Percentiles rank a stretch among this genome's conserved stretches.
Conservation (phyloP, 64 coral and sea anemone genomes). For the Pachyseris speciosa region DNA sequence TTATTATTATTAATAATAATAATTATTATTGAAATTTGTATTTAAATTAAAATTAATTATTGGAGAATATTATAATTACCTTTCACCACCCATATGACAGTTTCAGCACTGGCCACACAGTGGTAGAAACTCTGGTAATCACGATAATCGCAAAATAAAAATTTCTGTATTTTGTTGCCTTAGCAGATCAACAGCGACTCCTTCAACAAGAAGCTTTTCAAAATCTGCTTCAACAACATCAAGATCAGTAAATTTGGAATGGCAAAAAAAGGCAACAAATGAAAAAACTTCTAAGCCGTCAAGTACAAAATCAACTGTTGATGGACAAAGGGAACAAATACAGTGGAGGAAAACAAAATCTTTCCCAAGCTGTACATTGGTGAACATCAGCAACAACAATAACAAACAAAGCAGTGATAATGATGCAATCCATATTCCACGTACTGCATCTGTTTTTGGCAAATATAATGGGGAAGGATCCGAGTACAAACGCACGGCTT, state of each 20-base stretch:
- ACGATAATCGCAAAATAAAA: too few relatives aligned
- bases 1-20: too few relatives aligned
- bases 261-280: background rate
- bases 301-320: background rate
- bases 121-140: too few relatives aligned
- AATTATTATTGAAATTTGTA: too few relatives aligned
- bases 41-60: too few relatives aligned
- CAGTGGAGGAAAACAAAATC: conserved; percentile 7
- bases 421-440: background rate
- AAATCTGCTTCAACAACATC: background rate
- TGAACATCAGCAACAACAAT: background rate
- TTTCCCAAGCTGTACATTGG: background rate
- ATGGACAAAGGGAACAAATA: background rate
- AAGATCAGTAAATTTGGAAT: background rate
- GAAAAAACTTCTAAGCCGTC: background rate
- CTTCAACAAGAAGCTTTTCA: background rate
- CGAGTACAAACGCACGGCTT: conserved; percentile 11
- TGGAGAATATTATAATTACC: too few relatives aligned
- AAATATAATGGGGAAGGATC: conserved; percentile 43
- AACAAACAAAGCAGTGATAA: background rate
- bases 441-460: conserved; percentile 71
- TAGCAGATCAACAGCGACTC: background rate
- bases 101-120: too few relatives aligned
- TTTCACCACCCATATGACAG: too few relatives aligned
- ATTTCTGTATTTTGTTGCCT: background rate